Evolutionary conservation across 92 coral and sea anemone genomes (phyloP).

Genomic region (Epizoanthus stellaris): DNA sequence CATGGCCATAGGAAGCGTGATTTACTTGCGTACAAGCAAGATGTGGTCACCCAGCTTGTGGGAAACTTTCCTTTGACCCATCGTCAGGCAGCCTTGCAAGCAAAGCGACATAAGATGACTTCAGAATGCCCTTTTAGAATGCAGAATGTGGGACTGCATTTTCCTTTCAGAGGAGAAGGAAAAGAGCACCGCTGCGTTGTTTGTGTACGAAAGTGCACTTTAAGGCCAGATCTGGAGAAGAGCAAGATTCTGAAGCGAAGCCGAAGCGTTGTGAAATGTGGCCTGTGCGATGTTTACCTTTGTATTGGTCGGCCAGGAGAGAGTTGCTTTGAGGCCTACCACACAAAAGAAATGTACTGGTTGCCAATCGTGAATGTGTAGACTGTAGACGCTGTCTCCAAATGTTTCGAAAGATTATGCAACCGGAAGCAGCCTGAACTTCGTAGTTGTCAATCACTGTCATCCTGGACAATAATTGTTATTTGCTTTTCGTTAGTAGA

Average conservation of each 20-base stretch:
- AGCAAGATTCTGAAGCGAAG: neutral
- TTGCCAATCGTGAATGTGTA: too few relatives aligned
- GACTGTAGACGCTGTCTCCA: too few relatives aligned
- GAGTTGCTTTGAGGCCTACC: neutral
- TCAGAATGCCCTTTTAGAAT: neutral
- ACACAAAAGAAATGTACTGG: too few relatives aligned
- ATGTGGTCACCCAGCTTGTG: neutral
- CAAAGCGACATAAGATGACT: neutral
- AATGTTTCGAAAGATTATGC: too few relatives aligned
- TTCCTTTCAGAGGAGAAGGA: constrained; percentile 1
- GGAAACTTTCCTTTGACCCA: neutral
- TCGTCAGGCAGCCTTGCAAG: neutral
- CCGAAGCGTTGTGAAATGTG: neutral
- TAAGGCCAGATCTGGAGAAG: neutral
- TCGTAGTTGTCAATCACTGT: too few relatives aligned
- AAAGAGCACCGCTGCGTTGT: neutral
- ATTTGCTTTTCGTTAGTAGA: too few relatives aligned
- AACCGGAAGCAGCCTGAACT: too few relatives aligned
- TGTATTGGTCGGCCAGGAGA: neutral
- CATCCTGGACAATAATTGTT: too few relatives aligned
- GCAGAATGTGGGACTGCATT: constrained; percentile 16
- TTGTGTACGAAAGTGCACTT: neutral
- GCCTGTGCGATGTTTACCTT: neutral
- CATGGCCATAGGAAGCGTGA: neutral
- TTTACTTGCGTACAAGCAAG: neutral